Evolutionary conservation across 2,888 invertebrate genomes (phyloP).

Genomic region (Thumatha senex): DNA sequence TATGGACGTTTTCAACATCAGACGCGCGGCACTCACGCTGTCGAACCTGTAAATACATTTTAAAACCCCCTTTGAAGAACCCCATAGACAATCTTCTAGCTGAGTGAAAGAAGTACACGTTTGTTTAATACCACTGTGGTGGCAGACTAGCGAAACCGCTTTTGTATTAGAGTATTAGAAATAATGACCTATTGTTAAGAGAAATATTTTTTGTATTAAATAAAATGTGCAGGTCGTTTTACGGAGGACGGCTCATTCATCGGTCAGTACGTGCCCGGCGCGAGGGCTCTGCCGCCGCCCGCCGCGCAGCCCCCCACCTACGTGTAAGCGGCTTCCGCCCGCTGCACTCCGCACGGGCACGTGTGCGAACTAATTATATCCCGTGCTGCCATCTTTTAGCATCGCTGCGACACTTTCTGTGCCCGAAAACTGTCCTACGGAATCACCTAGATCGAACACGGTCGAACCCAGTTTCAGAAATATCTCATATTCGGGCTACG

Average conservation of each 20-base stretch:
- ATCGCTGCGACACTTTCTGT: background rate
- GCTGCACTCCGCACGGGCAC: background rate
- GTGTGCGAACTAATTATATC: too few relatives aligned
- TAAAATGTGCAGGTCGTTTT: conserved; percentile 90
- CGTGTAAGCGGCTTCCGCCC: background rate
- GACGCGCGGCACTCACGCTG: too few relatives aligned
- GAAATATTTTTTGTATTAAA: too few relatives aligned
- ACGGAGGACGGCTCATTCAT: conserved; percentile 99
- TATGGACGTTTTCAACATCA: too few relatives aligned
- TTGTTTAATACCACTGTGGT: too few relatives aligned
- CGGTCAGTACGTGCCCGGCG: conserved; percentile 96
- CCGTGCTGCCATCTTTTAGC: background rate
- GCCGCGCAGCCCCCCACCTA: conserved; percentile 44
- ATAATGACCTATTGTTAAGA: too few relatives aligned
- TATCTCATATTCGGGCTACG: background rate
- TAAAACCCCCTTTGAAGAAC: too few relatives aligned
- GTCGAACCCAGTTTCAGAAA: background rate
- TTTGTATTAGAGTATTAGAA: too few relatives aligned
- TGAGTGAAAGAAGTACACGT: too few relatives aligned
- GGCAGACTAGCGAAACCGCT: too few relatives aligned
- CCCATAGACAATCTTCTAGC: too few relatives aligned
- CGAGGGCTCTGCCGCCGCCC: conserved; percentile 84
- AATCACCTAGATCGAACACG: background rate
- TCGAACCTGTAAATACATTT: too few relatives aligned
- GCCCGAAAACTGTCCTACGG: conserved; percentile 1